Evolutionary conservation across 2,113 vertebrate genomes (phyloP).

Genomic region (Aegypius monachus): DNA sequence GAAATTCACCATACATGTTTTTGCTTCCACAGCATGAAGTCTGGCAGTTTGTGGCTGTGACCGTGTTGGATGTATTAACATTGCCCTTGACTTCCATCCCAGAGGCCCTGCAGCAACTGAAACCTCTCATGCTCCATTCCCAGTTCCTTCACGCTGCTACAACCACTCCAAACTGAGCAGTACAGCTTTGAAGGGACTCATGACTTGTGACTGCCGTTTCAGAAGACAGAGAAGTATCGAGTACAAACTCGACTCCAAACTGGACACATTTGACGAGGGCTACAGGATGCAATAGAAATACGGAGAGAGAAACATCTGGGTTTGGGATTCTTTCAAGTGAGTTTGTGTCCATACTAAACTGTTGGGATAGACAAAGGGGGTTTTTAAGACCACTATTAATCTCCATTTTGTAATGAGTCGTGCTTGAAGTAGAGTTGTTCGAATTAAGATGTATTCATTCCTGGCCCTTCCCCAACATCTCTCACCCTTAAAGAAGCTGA

Average conservation of each 20-base stretch:
- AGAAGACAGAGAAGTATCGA: neutral
- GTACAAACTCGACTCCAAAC: neutral
- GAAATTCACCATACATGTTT: neutral
- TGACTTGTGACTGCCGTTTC: neutral
- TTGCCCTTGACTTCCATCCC: neutral
- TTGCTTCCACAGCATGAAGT: neutral
- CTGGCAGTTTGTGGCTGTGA: neutral
- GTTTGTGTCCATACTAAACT: neutral
- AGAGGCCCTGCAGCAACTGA: neutral
- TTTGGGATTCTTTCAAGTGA: neutral
- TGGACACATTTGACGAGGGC: neutral
- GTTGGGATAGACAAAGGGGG: neutral
- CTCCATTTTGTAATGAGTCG: neutral
- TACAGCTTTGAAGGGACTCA: neutral
- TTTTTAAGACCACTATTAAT: neutral
- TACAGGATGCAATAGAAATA: neutral
- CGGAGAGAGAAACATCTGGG: neutral
- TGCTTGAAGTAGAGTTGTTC: neutral
- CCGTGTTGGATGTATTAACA: rapidly evolving
- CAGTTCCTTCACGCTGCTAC: neutral
- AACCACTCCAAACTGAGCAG: neutral
- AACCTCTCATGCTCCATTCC: neutral
- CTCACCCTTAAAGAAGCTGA: neutral
- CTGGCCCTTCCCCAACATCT: neutral
- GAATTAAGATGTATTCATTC: neutral